Base-by-base conservation (phyloP, 2,113 vertebrate genomes). In the Macrotis lagotis region DNA sequence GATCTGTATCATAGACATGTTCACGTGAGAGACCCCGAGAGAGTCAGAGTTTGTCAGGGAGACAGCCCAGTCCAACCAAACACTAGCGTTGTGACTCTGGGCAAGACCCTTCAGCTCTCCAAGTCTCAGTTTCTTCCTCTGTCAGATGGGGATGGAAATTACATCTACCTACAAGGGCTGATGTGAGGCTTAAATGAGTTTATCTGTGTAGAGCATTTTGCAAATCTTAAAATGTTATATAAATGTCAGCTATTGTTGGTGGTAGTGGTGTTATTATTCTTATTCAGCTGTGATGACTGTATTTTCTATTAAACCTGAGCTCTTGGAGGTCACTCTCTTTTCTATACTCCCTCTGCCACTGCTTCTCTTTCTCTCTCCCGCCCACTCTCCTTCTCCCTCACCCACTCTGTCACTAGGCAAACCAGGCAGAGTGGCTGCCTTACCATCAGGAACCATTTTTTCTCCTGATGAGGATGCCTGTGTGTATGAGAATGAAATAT, bases 361-460 rank as follows among this genome's bases (percentile, higher is more conserved):
- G 66, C 66, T 83, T 83, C 66, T 83, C 66, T 83, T 83, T 83
- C 66, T 83, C 66, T 83, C n/a, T 83, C 66, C 66, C 66, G 66
- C 66, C 66, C 66, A 83, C 66, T 83, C 66, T 83, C 66, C 66
- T 59, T 59, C 55, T 83, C 66, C 66, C 66, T 83, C 66, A 83
- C 66, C 66, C 16, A 83, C n/a, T 44, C 66, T 83, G 66, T 83
- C 66, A 83, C 66, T 44, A 83, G 66, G 66, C 66, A 83, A 44
- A 83, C 66, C n/a, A 83, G 66, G 66, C 66, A 83, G 44, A 83
- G 44, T 83, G 19, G 7, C 66, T 83, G 66, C 66, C 37, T 83
- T 44, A 44, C 66, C 66, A 22, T 83, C 14, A 6, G 19, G 16
- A 44, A 83, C 66, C 66, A 83, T 83, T 44, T 83, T 83, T 83